Evolutionary conservation across 2,113 vertebrate genomes (phyloP).

Genomic region (Struthidea cinerea): DNA sequence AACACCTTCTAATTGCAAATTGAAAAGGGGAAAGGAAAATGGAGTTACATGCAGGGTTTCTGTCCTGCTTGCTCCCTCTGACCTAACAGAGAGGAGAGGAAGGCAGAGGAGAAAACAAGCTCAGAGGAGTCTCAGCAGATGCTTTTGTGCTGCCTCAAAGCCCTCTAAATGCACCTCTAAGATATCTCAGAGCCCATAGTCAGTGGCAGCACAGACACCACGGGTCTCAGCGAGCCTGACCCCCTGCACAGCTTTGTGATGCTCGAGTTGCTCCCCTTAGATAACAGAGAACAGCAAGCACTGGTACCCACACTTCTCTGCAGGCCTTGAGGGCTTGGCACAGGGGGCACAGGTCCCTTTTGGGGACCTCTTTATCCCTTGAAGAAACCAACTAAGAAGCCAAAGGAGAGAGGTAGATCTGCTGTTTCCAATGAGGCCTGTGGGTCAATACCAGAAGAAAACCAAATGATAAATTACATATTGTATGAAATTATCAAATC

Average conservation of each 20-base stretch:
- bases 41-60: neutral
- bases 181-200: neutral
- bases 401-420: neutral
- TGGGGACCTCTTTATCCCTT: neutral
- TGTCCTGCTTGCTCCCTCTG: neutral
- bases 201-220: neutral
- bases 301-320: accelerated
- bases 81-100: neutral
- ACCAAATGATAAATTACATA: neutral
- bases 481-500: neutral
- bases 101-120: neutral
- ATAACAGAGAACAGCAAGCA: neutral
- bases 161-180: neutral
- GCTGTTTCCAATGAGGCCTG: neutral
- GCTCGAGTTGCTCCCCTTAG: neutral
- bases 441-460: neutral
- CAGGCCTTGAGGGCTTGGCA: neutral
- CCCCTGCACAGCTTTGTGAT: neutral
- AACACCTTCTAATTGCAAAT: neutral
- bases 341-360: neutral
- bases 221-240: neutral
- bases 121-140: neutral
- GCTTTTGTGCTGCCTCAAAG: neutral
- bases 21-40: neutral
- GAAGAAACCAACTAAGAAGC: neutral